A percentile compares a stretch with the other conserved stretches of the same genome.
Conservation (phyloP, 1,140 invertebrate species). For the Drosophila repletoides region DNA sequence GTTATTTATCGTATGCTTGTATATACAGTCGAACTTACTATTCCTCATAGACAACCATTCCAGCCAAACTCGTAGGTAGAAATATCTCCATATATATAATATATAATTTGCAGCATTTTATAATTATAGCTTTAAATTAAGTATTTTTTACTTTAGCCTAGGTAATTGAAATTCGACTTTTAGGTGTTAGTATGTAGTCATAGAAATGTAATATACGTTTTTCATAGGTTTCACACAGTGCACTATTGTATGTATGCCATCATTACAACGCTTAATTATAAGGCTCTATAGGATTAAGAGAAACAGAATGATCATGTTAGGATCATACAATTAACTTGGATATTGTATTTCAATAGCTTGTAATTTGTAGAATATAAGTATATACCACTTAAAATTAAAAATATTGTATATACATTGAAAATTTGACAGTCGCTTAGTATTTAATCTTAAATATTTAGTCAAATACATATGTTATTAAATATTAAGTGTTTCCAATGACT, state of each 20-base stretch:
- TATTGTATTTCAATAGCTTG: conserved; percentile 22
- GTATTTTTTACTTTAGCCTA: conserved; percentile 5
- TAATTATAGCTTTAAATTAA: conserved; percentile 12
- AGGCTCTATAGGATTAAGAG: neutral
- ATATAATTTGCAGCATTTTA: conserved; percentile 12
- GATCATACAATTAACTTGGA: conserved; percentile 1
- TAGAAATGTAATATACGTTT: conserved; percentile 1
- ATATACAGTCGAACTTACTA: conserved; percentile 1
- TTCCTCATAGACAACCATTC: conserved; percentile 38
- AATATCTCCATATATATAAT: neutral
- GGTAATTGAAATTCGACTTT: conserved; percentile 16
- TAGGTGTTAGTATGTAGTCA: conserved; percentile 22
- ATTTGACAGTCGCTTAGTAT: no score
- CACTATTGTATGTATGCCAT: neutral
- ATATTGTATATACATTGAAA: no score
- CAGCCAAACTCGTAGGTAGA: conserved; percentile 13
- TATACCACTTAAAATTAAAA: neutral
- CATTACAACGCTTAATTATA: neutral
- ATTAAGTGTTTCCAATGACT: no score
- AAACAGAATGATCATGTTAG: neutral
- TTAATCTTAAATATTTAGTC: no score
- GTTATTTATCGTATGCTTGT: conserved; percentile 6
- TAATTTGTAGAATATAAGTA: no score
- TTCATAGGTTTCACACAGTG: neutral
- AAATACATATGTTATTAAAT: no score